Base-by-base conservation (phyloP, 2,113 vertebrate genomes). In the Coregonus clupeaformis region DNA sequence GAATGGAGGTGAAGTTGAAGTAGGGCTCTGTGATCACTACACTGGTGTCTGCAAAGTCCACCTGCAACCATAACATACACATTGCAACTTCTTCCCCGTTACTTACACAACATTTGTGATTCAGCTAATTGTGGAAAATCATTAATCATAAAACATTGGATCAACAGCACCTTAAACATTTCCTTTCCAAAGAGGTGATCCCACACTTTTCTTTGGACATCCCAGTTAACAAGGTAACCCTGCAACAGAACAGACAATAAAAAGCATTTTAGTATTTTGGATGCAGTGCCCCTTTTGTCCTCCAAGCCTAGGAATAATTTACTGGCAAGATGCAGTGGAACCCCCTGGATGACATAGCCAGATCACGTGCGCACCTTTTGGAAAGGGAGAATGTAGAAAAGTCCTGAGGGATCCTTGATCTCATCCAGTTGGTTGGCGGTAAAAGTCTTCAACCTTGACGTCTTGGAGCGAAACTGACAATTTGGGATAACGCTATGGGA, bases 181-280 rank as follows among this genome's bases (percentile, higher is more conserved):
- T 99, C 98, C 89, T 98, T 99, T 85, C 98, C 98, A 91, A 99
- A 99, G 78, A 99, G 94, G 69, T 99, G 97, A 88, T 99, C 97
- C 98, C 98, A 99, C 36, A 99, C 97, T 84, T 99, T 98, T 81
- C 98, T 94, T 84, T 99, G 98, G 75, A 99, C 98, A 87, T 99
- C 98, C 98, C 98, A 99, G 85, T 98, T 99, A 25, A 99, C 98
- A 87, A 99, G 92, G 77, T 99, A 99, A 60, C 98, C 98, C 98
- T 98, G 89, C 71, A 85, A 82, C 47, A 78, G 1, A 47, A 22
- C 59, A 0, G 9, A 68, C n/a, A 4, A 72, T 5, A 5, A 55
- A 12, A 4, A 27, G 1, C 14, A 52, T 52, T 52, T 14, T 16
- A 16, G 49, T 18, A 14, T 52, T 18, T 52, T 5, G 16, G 49